Percentiles rank a stretch among this genome's conserved stretches.
phyloP scores from a whole-genome alignment of 2,113 vertebrate species.

The Patagioenas fasciata region DNA sequence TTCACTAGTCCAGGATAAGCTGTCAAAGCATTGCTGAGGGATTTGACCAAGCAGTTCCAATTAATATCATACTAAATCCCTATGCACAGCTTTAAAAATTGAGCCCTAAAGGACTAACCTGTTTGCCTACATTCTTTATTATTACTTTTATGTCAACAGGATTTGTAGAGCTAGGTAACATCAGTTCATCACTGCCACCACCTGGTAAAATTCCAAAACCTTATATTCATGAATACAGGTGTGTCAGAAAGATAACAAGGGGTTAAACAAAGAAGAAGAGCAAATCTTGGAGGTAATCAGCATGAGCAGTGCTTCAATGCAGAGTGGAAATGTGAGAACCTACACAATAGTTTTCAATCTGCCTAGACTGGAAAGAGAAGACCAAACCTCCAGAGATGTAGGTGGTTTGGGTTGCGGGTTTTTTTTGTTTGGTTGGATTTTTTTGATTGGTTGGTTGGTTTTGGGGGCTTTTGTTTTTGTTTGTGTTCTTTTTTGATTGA shows the following conservation, averaged over 20 bases:
- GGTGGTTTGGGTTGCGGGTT: background rate
- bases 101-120: conserved; percentile 46
- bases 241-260: background rate
- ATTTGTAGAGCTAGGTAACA: background rate
- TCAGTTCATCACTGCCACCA: conserved; percentile 64
- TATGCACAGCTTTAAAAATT: conserved; percentile 30
- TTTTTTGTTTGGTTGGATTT: background rate
- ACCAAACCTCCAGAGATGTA: background rate
- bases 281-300: background rate
- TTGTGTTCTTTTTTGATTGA: background rate
- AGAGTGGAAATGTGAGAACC: background rate
- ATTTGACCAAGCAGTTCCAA: conserved; percentile 33
- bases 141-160: conserved; percentile 4
- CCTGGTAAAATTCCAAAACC: conserved; percentile 35
- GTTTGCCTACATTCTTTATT: conserved; percentile 45
- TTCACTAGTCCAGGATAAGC: background rate
- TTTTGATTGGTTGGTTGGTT: background rate
- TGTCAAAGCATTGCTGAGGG: background rate
- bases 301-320: background rate
- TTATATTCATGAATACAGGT: rapidly evolving
- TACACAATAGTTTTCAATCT: background rate
- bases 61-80: conserved; percentile 28
- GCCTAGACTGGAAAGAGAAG: background rate
- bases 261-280: background rate
- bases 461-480: too few species aligned